Percentiles rank a stretch among this genome's conserved stretches.
phyloP scores from a whole-genome alignment of 1,140 invertebrate species.

The Monochamus saltuarius region DNA sequence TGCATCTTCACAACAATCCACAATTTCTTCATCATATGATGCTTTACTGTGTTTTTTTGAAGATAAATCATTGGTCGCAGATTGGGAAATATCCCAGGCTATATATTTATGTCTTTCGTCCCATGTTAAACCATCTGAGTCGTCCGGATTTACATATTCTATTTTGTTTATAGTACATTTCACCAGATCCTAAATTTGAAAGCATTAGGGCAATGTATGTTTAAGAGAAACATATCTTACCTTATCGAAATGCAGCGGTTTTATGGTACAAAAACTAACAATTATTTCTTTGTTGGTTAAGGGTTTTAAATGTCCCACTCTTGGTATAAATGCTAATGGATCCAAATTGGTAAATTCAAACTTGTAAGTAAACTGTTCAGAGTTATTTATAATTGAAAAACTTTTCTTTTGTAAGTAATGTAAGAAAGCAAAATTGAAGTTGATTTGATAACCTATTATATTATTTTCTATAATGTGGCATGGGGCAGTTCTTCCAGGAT shows the following conservation, averaged over 20 bases:
- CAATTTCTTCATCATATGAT: no score
- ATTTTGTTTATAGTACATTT: conserved; percentile 35
- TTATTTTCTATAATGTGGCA: conserved; percentile 10
- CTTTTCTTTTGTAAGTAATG: conserved; percentile 33
- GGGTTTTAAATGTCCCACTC: conserved; percentile 42
- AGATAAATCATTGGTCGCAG: no score
- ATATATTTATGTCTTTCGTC: conserved; percentile 43
- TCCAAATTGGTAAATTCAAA: conserved; percentile 35
- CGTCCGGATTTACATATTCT: conserved; percentile 29
- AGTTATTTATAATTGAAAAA: conserved; percentile 40
- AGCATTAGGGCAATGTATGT: neutral
- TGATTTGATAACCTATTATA: conserved; percentile 27
- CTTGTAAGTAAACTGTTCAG: conserved; percentile 31
- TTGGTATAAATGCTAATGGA: conserved; percentile 37
- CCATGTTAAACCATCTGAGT: conserved; percentile 38
- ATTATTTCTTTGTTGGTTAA: conserved; percentile 39
- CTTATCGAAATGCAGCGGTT: conserved; percentile 30
- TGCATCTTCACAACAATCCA: no score
- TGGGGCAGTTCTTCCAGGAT: conserved; percentile 25
- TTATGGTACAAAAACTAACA: conserved; percentile 33
- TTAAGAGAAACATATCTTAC: conserved; percentile 22
- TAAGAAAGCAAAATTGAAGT: conserved; percentile 36
- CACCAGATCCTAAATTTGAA: conserved; percentile 26
- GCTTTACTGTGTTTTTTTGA: no score
- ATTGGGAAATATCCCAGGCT: conserved; percentile 23